phyloP scores from a whole-genome alignment of 92 coral and sea anemone genomes.

The Actinostola sp. region DNA sequence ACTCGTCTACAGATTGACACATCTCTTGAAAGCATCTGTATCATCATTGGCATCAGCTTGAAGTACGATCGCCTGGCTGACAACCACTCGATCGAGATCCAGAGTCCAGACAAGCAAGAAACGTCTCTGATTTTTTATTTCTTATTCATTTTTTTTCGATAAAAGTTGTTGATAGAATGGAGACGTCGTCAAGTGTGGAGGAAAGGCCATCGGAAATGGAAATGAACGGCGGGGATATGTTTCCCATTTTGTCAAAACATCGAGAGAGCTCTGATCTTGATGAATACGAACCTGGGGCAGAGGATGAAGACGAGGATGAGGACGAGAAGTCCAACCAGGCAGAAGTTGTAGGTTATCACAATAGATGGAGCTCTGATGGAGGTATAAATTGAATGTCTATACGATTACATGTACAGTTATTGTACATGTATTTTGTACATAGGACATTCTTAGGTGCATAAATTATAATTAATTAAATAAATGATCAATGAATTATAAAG shows the following conservation, averaged over 20 bases:
- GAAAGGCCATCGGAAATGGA: slow-evolving; percentile 41
- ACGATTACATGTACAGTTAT: slow-evolving; percentile 7
- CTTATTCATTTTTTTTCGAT: too few species aligned
- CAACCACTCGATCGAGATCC: too few species aligned
- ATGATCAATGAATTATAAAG: too few species aligned
- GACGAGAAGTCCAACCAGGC: slow-evolving; percentile 28
- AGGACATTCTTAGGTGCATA: too few species aligned
- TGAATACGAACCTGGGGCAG: slow-evolving; percentile 49
- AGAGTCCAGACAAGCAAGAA: too few species aligned
- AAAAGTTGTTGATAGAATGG: too few species aligned
- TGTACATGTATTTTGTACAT: too few species aligned
- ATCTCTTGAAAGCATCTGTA: neutral
- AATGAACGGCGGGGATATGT: slow-evolving; percentile 13
- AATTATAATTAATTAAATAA: too few species aligned
- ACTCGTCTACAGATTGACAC: neutral
- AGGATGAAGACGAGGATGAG: slow-evolving; percentile 51
- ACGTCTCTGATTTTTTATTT: too few species aligned
- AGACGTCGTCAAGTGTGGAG: slow-evolving; percentile 30
- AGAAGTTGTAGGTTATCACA: slow-evolving; percentile 24
- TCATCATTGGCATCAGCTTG: neutral
- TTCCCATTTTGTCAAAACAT: slow-evolving; percentile 22
- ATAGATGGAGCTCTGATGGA: slow-evolving; percentile 72
- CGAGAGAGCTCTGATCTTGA: slow-evolving; percentile 35
- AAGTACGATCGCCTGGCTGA: neutral
- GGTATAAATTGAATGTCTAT: slow-evolving; percentile 9